Conservation (phyloP, 1,140 invertebrate genomes). For the Achroia grisella region DNA sequence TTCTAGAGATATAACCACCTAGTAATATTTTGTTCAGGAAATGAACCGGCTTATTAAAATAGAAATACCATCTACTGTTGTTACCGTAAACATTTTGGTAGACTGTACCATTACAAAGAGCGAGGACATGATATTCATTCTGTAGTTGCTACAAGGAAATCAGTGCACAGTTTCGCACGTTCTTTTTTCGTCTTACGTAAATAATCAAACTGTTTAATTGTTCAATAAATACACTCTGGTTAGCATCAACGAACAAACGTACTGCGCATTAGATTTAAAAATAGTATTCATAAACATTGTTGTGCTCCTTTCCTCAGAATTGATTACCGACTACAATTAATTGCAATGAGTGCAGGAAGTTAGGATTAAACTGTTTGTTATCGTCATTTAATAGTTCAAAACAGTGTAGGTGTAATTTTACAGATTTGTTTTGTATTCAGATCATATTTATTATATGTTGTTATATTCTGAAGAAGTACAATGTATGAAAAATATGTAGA, state of each 20-base stretch:
- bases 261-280: constrained; percentile 30
- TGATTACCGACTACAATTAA: constrained; percentile 3
- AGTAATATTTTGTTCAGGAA: no score
- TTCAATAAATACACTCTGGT: constrained; percentile 19
- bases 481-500: no score
- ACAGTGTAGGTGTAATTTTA: neutral
- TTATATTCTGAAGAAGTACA: no score
- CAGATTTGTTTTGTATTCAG: neutral
- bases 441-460: neutral
- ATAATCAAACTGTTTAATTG: constrained; percentile 37
- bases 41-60: no score
- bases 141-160: neutral
- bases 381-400: no score
- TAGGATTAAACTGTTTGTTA: neutral
- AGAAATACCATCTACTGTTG: no score
- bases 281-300: constrained; percentile 15
- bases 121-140: neutral
- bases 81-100: neutral
- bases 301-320: constrained; percentile 4
- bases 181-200: constrained; percentile 35
- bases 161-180: constrained; percentile 12
- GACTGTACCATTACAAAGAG: neutral
- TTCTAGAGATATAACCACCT: no score
- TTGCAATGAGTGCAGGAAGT: constrained; percentile 4
- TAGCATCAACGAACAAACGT: constrained; percentile 20